These are phyloP conservation scores for Dolichoris vasculosae DNA, from an alignment of 1,140 invertebrate species.

Conservation along the genomic window DNA sequence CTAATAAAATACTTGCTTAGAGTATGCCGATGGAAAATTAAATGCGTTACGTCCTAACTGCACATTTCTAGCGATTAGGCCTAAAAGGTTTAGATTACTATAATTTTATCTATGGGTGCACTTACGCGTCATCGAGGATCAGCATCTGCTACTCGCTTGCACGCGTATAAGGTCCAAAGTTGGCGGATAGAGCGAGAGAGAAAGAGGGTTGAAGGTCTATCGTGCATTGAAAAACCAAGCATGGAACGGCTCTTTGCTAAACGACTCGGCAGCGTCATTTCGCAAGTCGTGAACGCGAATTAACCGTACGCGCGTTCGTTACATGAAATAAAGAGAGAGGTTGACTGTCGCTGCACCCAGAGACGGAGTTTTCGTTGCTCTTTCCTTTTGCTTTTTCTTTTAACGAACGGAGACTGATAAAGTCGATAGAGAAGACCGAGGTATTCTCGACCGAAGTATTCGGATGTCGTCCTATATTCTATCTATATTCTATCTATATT, in stretches of 20 bases:
- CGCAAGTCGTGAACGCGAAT: slow-evolving; percentile 5
- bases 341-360: neutral
- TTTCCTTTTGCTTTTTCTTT: neutral
- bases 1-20: neutral
- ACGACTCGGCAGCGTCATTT: slow-evolving; percentile 1
- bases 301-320: neutral
- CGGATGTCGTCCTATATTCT: neutral
- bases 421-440: neutral
- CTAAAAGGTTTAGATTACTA: neutral
- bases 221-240: slow-evolving; percentile 6
- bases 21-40: neutral
- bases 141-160: neutral
- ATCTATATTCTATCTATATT: neutral
- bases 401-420: neutral
- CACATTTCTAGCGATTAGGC: neutral
- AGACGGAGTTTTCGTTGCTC: neutral
- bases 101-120: neutral
- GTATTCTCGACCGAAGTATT: too few species aligned
- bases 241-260: slow-evolving; percentile 8
- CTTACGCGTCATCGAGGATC: neutral
- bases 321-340: neutral
- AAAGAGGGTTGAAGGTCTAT: slow-evolving; percentile 1
- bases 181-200: neutral
- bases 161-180: neutral
- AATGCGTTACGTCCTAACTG: neutral